A percentile compares a stretch with the other conserved stretches of the same genome.
These are phyloP conservation scores for Sandelia bainsii DNA, from an alignment of 2,797 vertebrate genomes.

Conservation along the genomic window DNA sequence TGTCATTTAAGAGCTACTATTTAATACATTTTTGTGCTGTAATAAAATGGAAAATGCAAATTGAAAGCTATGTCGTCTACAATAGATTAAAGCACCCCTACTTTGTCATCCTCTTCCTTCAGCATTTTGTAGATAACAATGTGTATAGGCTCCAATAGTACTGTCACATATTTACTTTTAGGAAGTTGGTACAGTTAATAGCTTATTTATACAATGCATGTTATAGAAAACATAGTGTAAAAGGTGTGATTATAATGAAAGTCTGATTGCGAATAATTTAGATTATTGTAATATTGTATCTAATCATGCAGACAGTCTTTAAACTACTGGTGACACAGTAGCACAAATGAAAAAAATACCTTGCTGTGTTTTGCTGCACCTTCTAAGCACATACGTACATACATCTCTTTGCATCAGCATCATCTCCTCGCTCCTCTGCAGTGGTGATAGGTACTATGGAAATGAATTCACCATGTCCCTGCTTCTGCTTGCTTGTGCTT, in stretches of 20 bases:
- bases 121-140: constrained; percentile 31
- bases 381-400: constrained; percentile 56
- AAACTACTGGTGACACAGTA: constrained; percentile 48
- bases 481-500: constrained; percentile 54
- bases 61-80: constrained; percentile 23
- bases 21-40: constrained; percentile 43
- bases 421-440: constrained; percentile 62
- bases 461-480: constrained; percentile 71
- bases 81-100: constrained; percentile 50
- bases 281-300: constrained; percentile 7
- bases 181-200: neutral
- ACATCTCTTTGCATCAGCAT: constrained; percentile 74
- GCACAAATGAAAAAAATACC: constrained; percentile 44
- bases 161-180: neutral
- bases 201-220: neutral
- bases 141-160: neutral
- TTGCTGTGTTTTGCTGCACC: constrained; percentile 49
- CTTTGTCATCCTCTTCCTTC: constrained; percentile 10
- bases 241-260: constrained; percentile 1
- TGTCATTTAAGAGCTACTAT: constrained; percentile 59
- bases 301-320: constrained; percentile 21
- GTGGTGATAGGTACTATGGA: constrained; percentile 67
- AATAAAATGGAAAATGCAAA: constrained; percentile 49
- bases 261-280: neutral
- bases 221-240: neutral